These are phyloP conservation scores for Pseudeuparius sepicola DNA, from an alignment of 2,888 invertebrate genomes.

Conservation along the genomic window DNA sequence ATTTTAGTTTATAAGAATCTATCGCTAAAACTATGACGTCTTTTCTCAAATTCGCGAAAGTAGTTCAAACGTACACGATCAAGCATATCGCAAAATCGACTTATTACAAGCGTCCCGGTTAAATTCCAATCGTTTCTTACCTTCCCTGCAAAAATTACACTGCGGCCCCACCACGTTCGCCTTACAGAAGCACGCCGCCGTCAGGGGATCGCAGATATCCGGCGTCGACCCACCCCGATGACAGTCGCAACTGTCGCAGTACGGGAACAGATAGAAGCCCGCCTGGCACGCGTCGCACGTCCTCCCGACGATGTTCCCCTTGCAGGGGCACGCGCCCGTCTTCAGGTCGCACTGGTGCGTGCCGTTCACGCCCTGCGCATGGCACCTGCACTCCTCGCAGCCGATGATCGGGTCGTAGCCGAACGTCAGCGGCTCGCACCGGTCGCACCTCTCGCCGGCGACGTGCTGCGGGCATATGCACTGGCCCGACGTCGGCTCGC, in stretches of 20 bases:
- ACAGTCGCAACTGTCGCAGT: slow-evolving; percentile 78
- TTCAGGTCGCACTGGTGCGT: slow-evolving; percentile 79
- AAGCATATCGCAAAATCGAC: too few species aligned
- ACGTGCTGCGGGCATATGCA: slow-evolving; percentile 92
- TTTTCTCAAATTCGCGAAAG: too few species aligned
- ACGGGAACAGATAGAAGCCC: slow-evolving; percentile 80
- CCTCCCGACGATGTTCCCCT: slow-evolving; percentile 76
- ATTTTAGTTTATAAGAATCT: too few species aligned
- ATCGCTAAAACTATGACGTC: too few species aligned
- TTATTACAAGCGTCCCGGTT: too few species aligned
- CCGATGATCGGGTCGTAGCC: slow-evolving; percentile 91
- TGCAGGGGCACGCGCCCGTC: slow-evolving; percentile 83
- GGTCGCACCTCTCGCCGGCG: slow-evolving; percentile 79
- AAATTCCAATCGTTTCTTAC: too few species aligned
- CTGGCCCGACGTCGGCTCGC: slow-evolving; percentile 55
- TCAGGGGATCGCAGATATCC: slow-evolving; percentile 71
- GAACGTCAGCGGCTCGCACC: slow-evolving; percentile 80
- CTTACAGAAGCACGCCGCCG: slow-evolving; percentile 33
- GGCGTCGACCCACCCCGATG: slow-evolving; percentile 70
- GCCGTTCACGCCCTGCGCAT: slow-evolving; percentile 69
- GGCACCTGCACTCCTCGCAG: slow-evolving; percentile 90
- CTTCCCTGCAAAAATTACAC: slow-evolving; percentile 80
- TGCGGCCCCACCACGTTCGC: slow-evolving; percentile 58
- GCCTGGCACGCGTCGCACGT: slow-evolving; percentile 80
- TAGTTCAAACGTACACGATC: too few species aligned